Evolutionary conservation across 2,797 vertebrate genomes (phyloP), one percentile per base, ranked within the genome.

Genomic region (Etheostoma perlongum): DNA sequence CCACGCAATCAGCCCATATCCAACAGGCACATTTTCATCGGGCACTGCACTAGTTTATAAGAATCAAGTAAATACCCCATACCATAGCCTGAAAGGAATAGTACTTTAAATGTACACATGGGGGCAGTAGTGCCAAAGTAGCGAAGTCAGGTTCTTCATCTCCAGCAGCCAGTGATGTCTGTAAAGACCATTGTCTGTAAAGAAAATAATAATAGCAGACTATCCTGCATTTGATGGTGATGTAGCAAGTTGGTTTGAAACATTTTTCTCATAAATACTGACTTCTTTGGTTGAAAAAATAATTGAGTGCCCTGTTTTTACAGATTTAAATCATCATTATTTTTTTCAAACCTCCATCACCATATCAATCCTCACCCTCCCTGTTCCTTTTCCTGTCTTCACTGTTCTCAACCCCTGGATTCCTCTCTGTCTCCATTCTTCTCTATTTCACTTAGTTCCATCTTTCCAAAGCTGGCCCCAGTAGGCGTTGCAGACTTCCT

Each of bases 81-180:
- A 36, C 5, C 8, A 21, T 40, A 1, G 36, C 14, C 42, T 44
- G 13, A 44, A 33, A 16, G 4, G 2, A 49, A 11, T n/a, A 76
- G 16, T 83, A 53, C 61, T 16, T n/a, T 21, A 0, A 53, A 46
- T 71, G 21, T 81, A 92, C 94, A 92, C 91, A 69, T 81, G 93
- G 72, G 81, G 93, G 91, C 93, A 95, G 90, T 91, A 87, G 74
- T 82, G 54, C 68, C 82, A 86, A 91, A 88, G 60, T 30, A 79
- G 65, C 86, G 23, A 42, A 51, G 54, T 19, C 4, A 49, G n/a
- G 19, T 63, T 6, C 19, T 14, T 23, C 11, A 2, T 12, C 5
- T 30, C 9, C 30, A 52, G 21, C 23, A 23, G 19, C 5, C 53
- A 30, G 59, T 61, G 11, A 60, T 69, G 21, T 53, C 23, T 30